A percentile compares a stretch with the other conserved stretches of the same genome.
phyloP scores from a whole-genome alignment of 2,888 invertebrate genomes.

The Rugalucina vietnamica region DNA sequence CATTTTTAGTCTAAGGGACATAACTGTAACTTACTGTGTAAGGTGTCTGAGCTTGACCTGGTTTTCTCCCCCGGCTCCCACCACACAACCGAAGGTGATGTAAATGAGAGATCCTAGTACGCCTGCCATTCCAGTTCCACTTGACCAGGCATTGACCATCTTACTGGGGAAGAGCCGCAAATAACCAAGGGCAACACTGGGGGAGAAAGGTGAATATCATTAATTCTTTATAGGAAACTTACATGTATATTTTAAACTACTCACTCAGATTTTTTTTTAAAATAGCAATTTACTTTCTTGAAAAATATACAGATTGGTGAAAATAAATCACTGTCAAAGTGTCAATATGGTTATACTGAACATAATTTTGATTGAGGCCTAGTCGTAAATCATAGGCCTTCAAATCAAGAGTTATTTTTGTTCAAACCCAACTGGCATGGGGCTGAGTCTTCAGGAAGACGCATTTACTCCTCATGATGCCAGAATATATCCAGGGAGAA shows the following conservation, averaged over 20 bases:
- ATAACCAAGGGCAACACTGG: constrained; percentile 76
- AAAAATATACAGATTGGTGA: neutral
- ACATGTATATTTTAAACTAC: neutral
- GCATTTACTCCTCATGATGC: too few species aligned
- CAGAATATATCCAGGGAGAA: too few species aligned
- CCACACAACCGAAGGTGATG: constrained; percentile 75
- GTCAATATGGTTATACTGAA: too few species aligned
- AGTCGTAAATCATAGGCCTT: too few species aligned
- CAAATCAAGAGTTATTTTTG: too few species aligned
- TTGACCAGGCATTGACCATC: constrained; percentile 77
- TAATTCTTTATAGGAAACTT: too few species aligned
- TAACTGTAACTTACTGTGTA: constrained; percentile 75
- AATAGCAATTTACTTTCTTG: neutral
- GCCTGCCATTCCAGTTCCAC: constrained; percentile 79
- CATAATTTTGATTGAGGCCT: too few species aligned
- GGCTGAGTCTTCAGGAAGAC: too few species aligned
- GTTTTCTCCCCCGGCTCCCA: constrained; percentile 68
- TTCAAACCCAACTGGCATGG: too few species aligned
- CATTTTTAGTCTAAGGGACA: too few species aligned
- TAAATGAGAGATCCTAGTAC: constrained; percentile 73
- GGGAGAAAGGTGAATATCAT: constrained; percentile 16
- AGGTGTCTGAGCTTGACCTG: constrained; percentile 64
- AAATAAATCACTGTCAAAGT: too few species aligned
- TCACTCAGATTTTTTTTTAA: neutral
- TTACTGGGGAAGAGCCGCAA: constrained; percentile 73